Percentiles rank a stretch among this genome's conserved stretches.
Evolutionary conservation across 1,140 invertebrate species (phyloP).

Genomic region (Lanistes nyassanus): DNA sequence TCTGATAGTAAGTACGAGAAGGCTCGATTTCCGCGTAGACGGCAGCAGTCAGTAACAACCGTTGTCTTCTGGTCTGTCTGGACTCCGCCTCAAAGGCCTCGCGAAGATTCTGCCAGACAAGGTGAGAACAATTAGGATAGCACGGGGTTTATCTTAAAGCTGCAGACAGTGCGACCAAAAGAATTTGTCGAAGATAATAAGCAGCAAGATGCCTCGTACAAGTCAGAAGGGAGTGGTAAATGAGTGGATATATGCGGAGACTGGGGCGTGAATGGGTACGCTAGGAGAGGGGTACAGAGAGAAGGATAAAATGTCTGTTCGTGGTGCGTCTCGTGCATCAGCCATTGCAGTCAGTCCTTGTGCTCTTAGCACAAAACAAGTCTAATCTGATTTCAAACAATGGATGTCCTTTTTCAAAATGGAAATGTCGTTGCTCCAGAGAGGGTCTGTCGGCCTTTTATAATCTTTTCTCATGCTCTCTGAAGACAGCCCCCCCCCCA

Average conservation of each 20-base stretch:
- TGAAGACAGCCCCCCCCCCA: too few relatives aligned
- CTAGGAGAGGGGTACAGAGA: conserved; percentile 1
- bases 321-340: neutral
- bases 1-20: conserved; percentile 63
- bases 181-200: too few relatives aligned
- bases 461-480: too few relatives aligned
- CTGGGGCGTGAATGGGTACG: neutral
- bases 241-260: neutral
- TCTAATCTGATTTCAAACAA: too few relatives aligned
- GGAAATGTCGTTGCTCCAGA: too few relatives aligned
- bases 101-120: conserved; percentile 27
- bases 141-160: too few relatives aligned
- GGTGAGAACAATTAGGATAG: neutral
- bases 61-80: conserved; percentile 24
- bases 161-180: too few relatives aligned
- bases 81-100: conserved; percentile 38
- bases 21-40: conserved; percentile 79
- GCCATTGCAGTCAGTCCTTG: neutral
- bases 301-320: neutral
- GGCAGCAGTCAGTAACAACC: conserved; percentile 81
- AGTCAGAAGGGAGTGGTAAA: neutral
- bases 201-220: too few relatives aligned
- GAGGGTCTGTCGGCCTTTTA: too few relatives aligned
- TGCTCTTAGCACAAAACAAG: too few relatives aligned
- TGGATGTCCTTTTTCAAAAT: too few relatives aligned